Base-by-base conservation (phyloP, 2,113 vertebrate genomes). In the Megaleporinus macrocephalus region DNA sequence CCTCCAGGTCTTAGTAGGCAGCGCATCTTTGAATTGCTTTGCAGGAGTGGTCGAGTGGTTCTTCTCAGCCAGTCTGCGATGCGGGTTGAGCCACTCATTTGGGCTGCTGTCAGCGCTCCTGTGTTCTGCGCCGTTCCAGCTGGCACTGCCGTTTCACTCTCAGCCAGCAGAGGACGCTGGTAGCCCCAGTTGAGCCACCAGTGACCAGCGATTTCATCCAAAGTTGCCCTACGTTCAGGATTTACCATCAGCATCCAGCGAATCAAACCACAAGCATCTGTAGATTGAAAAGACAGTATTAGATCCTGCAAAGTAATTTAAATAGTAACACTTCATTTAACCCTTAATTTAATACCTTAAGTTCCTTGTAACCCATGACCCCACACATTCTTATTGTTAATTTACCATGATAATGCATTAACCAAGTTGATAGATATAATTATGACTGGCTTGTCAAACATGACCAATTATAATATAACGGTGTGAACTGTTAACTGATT, bases 151-250 rank as follows among this genome's bases (percentile, higher is more conserved):
- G 29, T 77, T 75, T 95, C 95, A 14, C 90, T 91, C 85, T 96
- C 96, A 0, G 90, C 89, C 0, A 96, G 12, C 0, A 97, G 12
- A 0, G 94, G 90, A 79, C 86, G 84, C 69, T 85, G 89, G 76
- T 98, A 99, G 78, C 98, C 97, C 98, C 97, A 99, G 92, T 99
- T 99, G 57, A 99, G 95, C 98, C 98, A 99, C 98, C 97, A 99
- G 86, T 99, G 98, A 4, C 95, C 93, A 16, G 96, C 96, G 0
- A 98, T 96, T 78, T 99, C 98, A 81, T 98, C 96, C n/a, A 98
- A 89, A 11, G 95, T 98, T 69, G 98, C 98, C 24, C 98, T 94
- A 36, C 96, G 96, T 63, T 95, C 97, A 0, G 98, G 98, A 92
- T 98, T 99, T 80, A 99, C 97, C 97, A 99, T 99, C 66, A 99